Conservation (phyloP, 2,888 invertebrate genomes). For the Dendrolimus houi region DNA sequence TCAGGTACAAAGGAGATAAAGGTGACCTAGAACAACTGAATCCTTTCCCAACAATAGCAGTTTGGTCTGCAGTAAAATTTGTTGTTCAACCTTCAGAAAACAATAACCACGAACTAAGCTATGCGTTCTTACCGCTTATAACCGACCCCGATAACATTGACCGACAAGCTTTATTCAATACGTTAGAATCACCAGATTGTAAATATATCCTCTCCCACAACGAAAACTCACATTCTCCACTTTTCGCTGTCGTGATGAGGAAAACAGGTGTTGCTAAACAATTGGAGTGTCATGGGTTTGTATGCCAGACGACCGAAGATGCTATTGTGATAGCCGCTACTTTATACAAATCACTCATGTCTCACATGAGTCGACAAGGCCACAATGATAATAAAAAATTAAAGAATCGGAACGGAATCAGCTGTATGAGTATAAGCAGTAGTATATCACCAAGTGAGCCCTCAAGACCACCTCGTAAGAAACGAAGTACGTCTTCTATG, state of each 20-base stretch:
- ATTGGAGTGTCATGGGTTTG: conserved; percentile 93
- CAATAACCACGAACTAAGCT: conserved; percentile 71
- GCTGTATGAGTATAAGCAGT: conserved; percentile 85
- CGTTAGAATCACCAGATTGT: conserved; percentile 69
- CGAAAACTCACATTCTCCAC: conserved; percentile 84
- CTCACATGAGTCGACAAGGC: conserved; percentile 82
- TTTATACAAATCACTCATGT: conserved; percentile 90
- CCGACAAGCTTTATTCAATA: conserved; percentile 80
- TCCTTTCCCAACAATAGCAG: conserved; percentile 93
- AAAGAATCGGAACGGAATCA: conserved; percentile 84
- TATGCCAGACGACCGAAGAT: conserved; percentile 92
- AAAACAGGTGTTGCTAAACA: conserved; percentile 85
- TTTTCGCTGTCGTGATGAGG: conserved; percentile 94
- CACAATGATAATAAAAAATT: conserved; percentile 74
- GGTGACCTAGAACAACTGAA: conserved; percentile 81
- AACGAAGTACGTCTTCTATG: conserved; percentile 80
- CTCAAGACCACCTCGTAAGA: conserved; percentile 84
- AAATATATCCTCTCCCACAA: conserved; percentile 75
- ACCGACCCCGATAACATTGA: conserved; percentile 88
- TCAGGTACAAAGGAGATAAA: conserved; percentile 80
- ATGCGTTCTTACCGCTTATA: conserved; percentile 90
- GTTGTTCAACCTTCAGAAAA: conserved; percentile 80
- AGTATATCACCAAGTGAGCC: conserved; percentile 75
- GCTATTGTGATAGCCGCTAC: conserved; percentile 95
- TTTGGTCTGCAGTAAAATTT: conserved; percentile 94